phyloP scores from a whole-genome alignment of 2,888 invertebrate genomes.

The Lysandra bellargus region DNA sequence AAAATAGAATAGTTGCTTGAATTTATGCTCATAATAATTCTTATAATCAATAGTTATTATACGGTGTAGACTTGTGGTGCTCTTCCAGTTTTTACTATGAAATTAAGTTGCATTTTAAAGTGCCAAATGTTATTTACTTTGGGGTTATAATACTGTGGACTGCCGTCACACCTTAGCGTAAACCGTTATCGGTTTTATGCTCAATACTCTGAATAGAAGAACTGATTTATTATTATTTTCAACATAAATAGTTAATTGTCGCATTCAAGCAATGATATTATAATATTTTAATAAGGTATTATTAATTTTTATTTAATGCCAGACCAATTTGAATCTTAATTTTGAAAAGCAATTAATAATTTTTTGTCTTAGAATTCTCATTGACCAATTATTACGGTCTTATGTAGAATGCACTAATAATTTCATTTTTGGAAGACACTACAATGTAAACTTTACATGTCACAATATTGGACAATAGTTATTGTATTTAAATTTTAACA shows the following conservation, averaged over 20 bases:
- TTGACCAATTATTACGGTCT: neutral
- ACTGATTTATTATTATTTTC: neutral
- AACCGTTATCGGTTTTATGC: neutral
- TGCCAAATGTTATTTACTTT: conserved; percentile 33
- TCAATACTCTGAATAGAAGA: neutral
- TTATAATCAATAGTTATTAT: conserved; percentile 21
- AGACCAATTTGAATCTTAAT: neutral
- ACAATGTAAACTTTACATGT: conserved; percentile 7
- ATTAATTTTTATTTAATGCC: neutral
- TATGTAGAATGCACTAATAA: neutral
- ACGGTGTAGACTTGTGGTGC: conserved; percentile 30
- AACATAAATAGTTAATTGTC: neutral
- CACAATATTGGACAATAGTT: conserved; percentile 33
- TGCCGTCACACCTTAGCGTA: neutral
- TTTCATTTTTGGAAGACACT: conserved; percentile 31
- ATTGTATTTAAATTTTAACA: conserved; percentile 19
- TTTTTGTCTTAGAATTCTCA: neutral
- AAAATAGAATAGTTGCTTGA: neutral
- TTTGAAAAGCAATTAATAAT: neutral
- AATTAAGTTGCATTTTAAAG: conserved; percentile 25
- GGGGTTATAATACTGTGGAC: conserved; percentile 4
- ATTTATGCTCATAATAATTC: conserved; percentile 14
- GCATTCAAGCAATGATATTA: neutral
- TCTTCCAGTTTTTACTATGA: conserved; percentile 27
- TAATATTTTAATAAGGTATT: neutral